Conservation (phyloP, 1,140 invertebrate species). For the Pachypeltis micranthus region DNA sequence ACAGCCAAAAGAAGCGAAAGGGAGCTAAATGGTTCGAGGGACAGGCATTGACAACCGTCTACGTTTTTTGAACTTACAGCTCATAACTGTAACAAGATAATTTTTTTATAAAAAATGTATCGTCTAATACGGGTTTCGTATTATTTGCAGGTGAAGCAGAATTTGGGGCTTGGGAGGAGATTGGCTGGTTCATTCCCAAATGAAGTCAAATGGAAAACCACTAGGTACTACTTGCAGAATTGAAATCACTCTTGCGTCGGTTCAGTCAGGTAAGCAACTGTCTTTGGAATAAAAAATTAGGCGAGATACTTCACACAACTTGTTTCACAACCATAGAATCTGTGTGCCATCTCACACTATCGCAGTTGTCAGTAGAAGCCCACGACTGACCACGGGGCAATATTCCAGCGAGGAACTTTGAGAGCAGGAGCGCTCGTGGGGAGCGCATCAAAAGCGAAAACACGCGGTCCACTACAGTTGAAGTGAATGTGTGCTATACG, state of each 20-base stretch:
- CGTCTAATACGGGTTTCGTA: too few species aligned
- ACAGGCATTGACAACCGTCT: too few species aligned
- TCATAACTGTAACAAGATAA: neutral
- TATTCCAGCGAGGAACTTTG: neutral
- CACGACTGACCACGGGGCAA: neutral
- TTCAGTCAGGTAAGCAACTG: neutral
- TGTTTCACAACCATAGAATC: neutral
- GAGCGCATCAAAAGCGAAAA: too few species aligned
- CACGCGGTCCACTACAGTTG: too few species aligned
- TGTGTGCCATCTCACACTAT: neutral
- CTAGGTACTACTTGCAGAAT: neutral
- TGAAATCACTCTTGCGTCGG: slow-evolving; percentile 1
- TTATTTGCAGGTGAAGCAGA: neutral
- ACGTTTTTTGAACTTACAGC: too few species aligned
- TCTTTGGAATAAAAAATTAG: neutral
- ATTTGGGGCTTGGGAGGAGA: neutral
- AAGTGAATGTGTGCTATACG: too few species aligned
- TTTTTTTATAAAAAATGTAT: neutral
- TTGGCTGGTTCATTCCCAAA: neutral
- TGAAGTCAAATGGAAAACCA: slow-evolving; percentile 2
- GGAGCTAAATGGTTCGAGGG: too few species aligned
- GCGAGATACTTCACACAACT: neutral
- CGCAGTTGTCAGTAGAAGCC: neutral
- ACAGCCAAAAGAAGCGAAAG: too few species aligned
- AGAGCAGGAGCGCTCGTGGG: neutral